phyloP scores from a whole-genome alignment of 1,140 invertebrate species.

The Drosophila aff. region DNA sequence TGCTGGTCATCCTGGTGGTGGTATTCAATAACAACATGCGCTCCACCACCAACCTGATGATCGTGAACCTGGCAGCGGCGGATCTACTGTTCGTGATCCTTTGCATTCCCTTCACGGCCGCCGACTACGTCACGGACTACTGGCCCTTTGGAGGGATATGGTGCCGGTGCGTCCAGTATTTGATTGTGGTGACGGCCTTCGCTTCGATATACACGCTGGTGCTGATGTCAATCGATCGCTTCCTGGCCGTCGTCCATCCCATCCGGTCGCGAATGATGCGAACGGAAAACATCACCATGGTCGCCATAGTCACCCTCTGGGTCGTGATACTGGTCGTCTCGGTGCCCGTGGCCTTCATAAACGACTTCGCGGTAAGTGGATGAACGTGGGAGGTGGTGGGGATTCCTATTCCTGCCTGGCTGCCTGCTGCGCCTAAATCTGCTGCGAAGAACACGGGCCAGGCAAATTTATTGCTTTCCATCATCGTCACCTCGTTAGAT shows the following conservation, averaged over 20 bases:
- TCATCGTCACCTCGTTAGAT: conserved; percentile 80
- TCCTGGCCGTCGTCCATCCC: conserved; percentile 97
- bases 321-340: conserved; percentile 90
- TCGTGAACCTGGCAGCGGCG: conserved; percentile 94
- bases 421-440: conserved; percentile 71
- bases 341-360: conserved; percentile 91
- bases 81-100: conserved; percentile 97
- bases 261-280: conserved; percentile 92
- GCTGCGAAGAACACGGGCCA: conserved; percentile 73
- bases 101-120: conserved; percentile 96
- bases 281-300: conserved; percentile 92
- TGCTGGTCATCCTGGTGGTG: conserved; percentile 93
- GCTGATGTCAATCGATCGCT: conserved; percentile 97
- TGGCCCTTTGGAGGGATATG: conserved; percentile 96
- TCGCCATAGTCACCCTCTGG: conserved; percentile 93
- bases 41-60: conserved; percentile 96
- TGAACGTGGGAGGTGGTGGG: not conserved
- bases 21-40: conserved; percentile 95
- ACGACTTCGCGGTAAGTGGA: conserved; percentile 88
- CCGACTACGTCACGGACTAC: conserved; percentile 91
- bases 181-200: conserved; percentile 95
- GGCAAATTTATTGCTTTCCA: conserved; percentile 81
- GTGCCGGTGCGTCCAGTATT: conserved; percentile 93
- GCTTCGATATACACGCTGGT: conserved; percentile 98
- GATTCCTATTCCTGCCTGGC: conserved; percentile 5